Conservation (phyloP, 2,113 vertebrate genomes). For the Charadrius vociferus region DNA sequence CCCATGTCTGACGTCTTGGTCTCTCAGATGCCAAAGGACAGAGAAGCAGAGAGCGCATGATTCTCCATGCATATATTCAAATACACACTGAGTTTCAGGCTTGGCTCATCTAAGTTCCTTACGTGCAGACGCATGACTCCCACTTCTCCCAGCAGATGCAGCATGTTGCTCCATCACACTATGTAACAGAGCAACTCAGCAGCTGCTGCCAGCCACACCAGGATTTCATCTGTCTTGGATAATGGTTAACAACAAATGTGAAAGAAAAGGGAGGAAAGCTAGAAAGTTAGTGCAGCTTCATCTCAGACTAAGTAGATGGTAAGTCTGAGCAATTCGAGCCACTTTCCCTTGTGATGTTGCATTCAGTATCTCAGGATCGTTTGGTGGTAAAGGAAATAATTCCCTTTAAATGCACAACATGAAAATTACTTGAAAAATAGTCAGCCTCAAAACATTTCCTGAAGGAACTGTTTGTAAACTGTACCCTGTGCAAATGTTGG, state of each 20-base stretch:
- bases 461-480: background rate
- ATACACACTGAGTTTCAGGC: background rate
- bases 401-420: background rate
- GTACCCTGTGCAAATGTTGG: background rate
- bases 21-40: accelerated
- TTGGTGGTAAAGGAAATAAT: background rate
- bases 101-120: background rate
- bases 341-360: background rate
- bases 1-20: accelerated
- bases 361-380: background rate
- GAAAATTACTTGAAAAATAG: background rate
- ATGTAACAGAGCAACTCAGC: background rate
- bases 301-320: background rate
- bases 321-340: background rate
- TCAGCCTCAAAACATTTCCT: background rate
- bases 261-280: background rate
- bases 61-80: background rate
- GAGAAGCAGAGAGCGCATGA: background rate
- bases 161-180: background rate
- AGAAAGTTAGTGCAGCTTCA: background rate
- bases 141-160: background rate
- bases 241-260: background rate
- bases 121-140: background rate
- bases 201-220: background rate
- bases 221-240: background rate